These are phyloP conservation scores for Biston stratarius DNA, from an alignment of 2,888 invertebrate genomes.

Conservation along the genomic window DNA sequence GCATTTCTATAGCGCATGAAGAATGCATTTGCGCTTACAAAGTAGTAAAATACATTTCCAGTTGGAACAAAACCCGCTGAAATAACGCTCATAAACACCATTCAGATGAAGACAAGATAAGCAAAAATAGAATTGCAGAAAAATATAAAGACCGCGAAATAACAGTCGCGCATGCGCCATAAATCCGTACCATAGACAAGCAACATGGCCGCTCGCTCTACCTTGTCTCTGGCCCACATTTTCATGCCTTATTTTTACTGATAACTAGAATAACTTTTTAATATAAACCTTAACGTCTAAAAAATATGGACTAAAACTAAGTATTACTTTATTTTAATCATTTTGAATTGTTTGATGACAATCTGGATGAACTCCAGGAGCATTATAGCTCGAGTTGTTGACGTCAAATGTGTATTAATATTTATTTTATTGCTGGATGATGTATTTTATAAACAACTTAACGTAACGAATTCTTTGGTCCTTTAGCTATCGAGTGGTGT, in stretches of 20 bases:
- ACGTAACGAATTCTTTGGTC: too few relatives aligned
- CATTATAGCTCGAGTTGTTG: slow-evolving; percentile 65
- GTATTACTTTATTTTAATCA: slow-evolving; percentile 42
- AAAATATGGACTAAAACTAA: slow-evolving; percentile 45
- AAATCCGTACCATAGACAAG: slow-evolving; percentile 79
- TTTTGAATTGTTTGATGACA: slow-evolving; percentile 67
- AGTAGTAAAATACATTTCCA: slow-evolving; percentile 19
- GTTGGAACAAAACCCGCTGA: slow-evolving; percentile 36
- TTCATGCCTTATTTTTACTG: slow-evolving; percentile 57
- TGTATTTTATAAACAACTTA: too few relatives aligned
- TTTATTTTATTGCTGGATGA: slow-evolving; percentile 45
- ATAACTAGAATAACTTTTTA: slow-evolving; percentile 36
- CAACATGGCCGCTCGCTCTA: slow-evolving; percentile 76
- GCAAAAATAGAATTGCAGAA: slow-evolving; percentile 48
- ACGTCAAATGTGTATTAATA: slow-evolving; percentile 48
- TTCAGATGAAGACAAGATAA: slow-evolving; percentile 44
- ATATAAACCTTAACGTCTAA: slow-evolving; percentile 29
- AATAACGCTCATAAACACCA: slow-evolving; percentile 45
- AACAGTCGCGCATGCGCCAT: slow-evolving; percentile 67
- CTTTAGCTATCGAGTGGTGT: too few relatives aligned
- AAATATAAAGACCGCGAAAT: slow-evolving; percentile 67
- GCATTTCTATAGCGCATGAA: background rate
- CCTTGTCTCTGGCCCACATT: slow-evolving; percentile 75
- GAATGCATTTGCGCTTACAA: slow-evolving; percentile 15
- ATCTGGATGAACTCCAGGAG: slow-evolving; percentile 66